phyloP scores from a whole-genome alignment of 2,113 vertebrate genomes.

The Orcinus orca region DNA sequence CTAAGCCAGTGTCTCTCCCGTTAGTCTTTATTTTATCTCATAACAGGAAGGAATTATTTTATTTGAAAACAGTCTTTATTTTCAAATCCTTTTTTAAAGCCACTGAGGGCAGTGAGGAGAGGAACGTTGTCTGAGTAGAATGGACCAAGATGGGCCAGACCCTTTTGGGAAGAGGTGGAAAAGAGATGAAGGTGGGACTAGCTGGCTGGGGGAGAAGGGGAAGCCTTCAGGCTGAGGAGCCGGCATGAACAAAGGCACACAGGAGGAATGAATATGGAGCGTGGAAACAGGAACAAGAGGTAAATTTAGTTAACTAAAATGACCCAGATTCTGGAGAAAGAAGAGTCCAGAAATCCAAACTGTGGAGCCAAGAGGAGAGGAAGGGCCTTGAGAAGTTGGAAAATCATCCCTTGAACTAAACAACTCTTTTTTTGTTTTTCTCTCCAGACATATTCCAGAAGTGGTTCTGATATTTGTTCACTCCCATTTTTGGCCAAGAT shows the following conservation, averaged over 20 bases:
- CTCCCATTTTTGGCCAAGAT: conserved; percentile 81
- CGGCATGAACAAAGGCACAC: neutral
- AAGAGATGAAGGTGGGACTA: accelerated
- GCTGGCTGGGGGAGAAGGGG: no score
- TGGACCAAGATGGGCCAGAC: no score
- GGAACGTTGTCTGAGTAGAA: neutral
- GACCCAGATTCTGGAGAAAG: neutral
- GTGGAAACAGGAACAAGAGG: neutral
- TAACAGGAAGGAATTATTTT: neutral
- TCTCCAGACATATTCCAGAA: conserved; percentile 71
- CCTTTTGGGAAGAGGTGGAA: neutral
- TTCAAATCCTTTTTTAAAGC: neutral
- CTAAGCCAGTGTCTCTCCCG: neutral
- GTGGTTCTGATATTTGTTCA: conserved; percentile 73
- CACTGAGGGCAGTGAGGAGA: neutral
- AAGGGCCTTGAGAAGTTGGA: neutral
- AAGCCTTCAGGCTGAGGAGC: accelerated
- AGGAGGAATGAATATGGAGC: accelerated
- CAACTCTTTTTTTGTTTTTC: neutral
- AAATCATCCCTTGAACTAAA: neutral
- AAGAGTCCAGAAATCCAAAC: neutral
- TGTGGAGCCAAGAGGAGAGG: neutral
- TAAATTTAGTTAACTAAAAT: neutral
- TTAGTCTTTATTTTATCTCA: neutral
- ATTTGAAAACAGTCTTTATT: neutral